Percentiles rank a stretch among this genome's conserved stretches.
phyloP scores from a whole-genome alignment of 2,888 invertebrate species.

The Lottia scabra region DNA sequence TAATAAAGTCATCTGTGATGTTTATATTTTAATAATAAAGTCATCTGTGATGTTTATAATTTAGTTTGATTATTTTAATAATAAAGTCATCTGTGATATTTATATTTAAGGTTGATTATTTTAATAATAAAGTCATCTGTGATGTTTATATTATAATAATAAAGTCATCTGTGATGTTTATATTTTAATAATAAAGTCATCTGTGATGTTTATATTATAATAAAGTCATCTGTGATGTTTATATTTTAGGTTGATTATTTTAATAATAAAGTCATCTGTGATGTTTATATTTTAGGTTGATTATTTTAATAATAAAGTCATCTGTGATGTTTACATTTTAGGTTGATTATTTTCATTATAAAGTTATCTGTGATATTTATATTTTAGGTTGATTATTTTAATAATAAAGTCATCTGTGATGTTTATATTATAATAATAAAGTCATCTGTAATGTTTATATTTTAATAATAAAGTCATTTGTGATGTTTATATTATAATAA shows the following conservation, averaged over 20 bases:
- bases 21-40: not conserved
- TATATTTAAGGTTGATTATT: no score
- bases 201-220: conserved; percentile 75
- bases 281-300: conserved; percentile 96
- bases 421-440: conserved; percentile 92
- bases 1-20: conserved; percentile 93
- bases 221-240: conserved; percentile 75
- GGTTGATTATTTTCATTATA: conserved; percentile 97
- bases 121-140: no score
- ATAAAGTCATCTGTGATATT: not conserved
- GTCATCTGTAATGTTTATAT: conserved; percentile 95
- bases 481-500: conserved; percentile 97
- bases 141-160: conserved; percentile 77
- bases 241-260: conserved; percentile 84
- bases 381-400: conserved; percentile 93
- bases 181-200: no score
- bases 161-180: conserved; percentile 95
- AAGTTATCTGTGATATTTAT: conserved; percentile 95
- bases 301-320: conserved; percentile 94
- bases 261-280: conserved; percentile 96
- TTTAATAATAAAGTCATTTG: conserved; percentile 94
- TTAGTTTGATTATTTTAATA: no score
- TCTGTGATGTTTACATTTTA: conserved; percentile 36
- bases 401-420: conserved; percentile 89
- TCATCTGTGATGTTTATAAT: not conserved